phyloP scores from a whole-genome alignment of 2,113 vertebrate species.

The Chionis minor region DNA sequence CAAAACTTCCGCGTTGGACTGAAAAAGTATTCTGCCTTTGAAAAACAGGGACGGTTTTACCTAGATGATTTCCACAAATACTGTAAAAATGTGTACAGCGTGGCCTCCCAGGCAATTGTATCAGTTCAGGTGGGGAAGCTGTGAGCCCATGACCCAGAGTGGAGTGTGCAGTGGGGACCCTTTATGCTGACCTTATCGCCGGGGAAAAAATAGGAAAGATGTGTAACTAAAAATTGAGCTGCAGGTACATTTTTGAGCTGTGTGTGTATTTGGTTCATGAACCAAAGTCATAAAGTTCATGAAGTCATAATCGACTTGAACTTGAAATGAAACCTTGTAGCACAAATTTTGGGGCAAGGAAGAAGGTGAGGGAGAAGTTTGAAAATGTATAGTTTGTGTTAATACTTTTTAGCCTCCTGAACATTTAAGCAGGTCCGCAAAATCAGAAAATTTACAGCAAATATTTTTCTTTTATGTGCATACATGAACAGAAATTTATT shows the following conservation, averaged over 20 bases:
- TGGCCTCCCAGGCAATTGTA: not conserved
- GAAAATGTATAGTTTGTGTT: not conserved
- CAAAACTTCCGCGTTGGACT: not conserved
- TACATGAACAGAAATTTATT: not conserved
- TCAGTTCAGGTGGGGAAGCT: not conserved
- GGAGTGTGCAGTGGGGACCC: not conserved
- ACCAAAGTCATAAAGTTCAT: not conserved
- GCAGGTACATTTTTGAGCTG: not conserved
- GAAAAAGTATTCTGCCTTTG: not conserved
- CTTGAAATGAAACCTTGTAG: not conserved
- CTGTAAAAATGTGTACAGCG: not conserved
- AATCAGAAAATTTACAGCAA: not conserved
- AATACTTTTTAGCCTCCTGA: not conserved
- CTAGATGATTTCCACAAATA: not conserved
- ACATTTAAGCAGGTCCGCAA: not conserved
- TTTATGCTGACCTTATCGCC: not conserved
- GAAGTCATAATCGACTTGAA: not conserved
- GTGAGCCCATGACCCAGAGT: fast-evolving
- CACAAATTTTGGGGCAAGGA: not conserved
- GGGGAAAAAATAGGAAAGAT: not conserved
- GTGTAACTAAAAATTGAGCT: not conserved
- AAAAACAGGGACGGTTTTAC: not conserved
- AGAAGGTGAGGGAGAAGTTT: not conserved
- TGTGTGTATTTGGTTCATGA: not conserved
- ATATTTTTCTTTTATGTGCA: not conserved